Evolutionary conservation across 2,113 vertebrate genomes (phyloP).

Genomic region (Hydrochoerus hydrochaeris): DNA sequence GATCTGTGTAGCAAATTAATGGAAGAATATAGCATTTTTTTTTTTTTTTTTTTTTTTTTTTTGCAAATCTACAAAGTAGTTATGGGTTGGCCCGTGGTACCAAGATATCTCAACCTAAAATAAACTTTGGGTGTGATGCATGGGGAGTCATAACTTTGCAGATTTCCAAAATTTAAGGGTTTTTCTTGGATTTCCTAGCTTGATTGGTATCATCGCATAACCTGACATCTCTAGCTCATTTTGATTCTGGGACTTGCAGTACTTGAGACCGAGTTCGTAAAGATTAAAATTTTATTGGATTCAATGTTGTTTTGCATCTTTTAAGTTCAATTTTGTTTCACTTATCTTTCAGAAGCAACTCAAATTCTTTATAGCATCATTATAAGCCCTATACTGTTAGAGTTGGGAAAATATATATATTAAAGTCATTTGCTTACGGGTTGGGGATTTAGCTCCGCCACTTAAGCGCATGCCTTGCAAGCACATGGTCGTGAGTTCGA

Average conservation of each 20-base stretch:
- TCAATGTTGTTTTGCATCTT: background rate
- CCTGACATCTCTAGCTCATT: background rate
- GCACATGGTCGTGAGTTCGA: too few species aligned
- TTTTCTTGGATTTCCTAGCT: background rate
- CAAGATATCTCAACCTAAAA: background rate
- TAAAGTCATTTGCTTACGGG: conserved; percentile 3
- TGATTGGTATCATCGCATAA: background rate
- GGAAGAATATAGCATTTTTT: background rate
- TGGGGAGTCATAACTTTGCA: background rate
- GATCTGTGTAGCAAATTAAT: background rate
- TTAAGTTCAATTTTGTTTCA: conserved; percentile 26
- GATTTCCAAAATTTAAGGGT: background rate
- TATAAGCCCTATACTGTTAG: background rate
- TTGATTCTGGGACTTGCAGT: background rate
- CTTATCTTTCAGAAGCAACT: background rate
- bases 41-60: conserved; percentile 20
- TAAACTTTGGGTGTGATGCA: background rate
- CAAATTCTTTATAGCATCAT: background rate
- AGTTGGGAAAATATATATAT: background rate
- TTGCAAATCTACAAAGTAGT: background rate
- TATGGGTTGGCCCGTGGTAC: background rate
- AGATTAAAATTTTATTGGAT: background rate
- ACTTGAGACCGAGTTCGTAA: background rate
- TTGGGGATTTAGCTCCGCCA: too few species aligned
- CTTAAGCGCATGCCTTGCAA: too few species aligned